A percentile compares a stretch with the other conserved stretches of the same genome.
Conservation (phyloP, 2,888 invertebrate species). For the Apotomis capreana region DNA sequence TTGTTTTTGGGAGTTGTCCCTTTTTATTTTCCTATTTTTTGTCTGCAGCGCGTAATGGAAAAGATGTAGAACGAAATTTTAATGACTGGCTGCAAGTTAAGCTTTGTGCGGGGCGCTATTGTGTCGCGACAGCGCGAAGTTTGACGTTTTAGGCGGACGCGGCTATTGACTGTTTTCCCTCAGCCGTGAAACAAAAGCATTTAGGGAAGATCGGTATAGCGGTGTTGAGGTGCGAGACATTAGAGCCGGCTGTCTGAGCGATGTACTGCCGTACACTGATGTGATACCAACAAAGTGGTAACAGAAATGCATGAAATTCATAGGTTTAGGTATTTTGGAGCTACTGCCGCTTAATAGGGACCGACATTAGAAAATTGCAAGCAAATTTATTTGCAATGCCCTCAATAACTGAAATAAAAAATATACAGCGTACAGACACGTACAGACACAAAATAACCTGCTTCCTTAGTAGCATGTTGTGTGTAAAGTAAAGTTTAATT, state of each 20-base stretch:
- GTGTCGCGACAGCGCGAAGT: constrained; percentile 67
- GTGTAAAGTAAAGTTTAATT: too few species aligned
- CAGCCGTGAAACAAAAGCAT: constrained; percentile 60
- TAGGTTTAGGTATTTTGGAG: too few species aligned
- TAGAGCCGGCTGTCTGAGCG: constrained; percentile 33
- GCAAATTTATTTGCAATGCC: too few species aligned
- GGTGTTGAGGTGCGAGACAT: constrained; percentile 16
- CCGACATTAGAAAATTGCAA: too few species aligned
- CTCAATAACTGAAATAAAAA: too few species aligned
- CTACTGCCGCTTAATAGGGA: too few species aligned
- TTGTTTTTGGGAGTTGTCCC: constrained; percentile 77
- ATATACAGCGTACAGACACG: too few species aligned
- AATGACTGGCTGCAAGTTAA: constrained; percentile 79
- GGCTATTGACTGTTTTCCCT: constrained; percentile 62
- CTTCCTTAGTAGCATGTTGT: too few species aligned
- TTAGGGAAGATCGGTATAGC: constrained; percentile 41
- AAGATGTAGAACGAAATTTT: constrained; percentile 83
- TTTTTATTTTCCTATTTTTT: constrained; percentile 81
- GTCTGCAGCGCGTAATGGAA: constrained; percentile 81
- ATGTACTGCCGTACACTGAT: constrained; percentile 31
- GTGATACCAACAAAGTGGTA: too few species aligned
- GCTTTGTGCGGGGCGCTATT: constrained; percentile 76
- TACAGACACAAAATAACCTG: too few species aligned
- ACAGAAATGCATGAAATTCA: too few species aligned
- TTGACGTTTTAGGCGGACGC: constrained; percentile 71